Percentiles rank a stretch among this genome's conserved stretches.
phyloP scores from a whole-genome alignment of 2,113 vertebrate species.

The Emydura subglobosa region DNA sequence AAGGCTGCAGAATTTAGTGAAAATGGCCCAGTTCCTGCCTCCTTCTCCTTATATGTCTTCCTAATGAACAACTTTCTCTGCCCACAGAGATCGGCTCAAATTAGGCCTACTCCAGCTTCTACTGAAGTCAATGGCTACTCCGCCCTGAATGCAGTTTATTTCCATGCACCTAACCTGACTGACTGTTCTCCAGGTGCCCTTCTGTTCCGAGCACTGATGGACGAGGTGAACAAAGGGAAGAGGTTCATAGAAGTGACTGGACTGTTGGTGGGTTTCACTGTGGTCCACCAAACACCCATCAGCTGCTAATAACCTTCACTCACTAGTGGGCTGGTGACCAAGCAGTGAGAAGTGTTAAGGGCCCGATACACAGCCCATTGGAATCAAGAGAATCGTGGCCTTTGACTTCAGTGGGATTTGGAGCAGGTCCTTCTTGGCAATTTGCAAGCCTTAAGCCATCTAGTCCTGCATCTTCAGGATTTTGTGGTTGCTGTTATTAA shows the following conservation, averaged over 20 bases:
- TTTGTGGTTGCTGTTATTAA: neutral
- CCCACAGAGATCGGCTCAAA: neutral
- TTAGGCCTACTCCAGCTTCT: accelerated
- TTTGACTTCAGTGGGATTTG: too few relatives aligned
- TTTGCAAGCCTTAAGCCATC: neutral
- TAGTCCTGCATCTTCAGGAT: neutral
- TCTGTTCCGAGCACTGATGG: neutral
- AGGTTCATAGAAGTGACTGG: neutral
- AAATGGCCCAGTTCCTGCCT: neutral
- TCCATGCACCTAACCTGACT: neutral
- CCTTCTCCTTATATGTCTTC: neutral
- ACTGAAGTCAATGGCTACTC: neutral
- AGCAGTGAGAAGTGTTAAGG: neutral
- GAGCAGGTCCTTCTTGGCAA: too few relatives aligned
- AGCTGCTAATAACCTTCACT: neutral
- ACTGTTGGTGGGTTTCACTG: accelerated
- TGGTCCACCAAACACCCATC: neutral
- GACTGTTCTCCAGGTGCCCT: neutral
- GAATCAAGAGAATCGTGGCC: too few relatives aligned
- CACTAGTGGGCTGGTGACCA: neutral
- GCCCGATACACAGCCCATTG: too few relatives aligned
- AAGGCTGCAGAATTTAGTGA: too few relatives aligned
- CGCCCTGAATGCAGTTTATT: neutral
- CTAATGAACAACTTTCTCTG: neutral
- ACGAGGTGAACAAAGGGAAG: too few relatives aligned